A percentile compares a stretch with the other conserved stretches of the same genome.
phyloP scores from a whole-genome alignment of 2,888 invertebrate genomes.

The Acanthosepion pharaonis region DNA sequence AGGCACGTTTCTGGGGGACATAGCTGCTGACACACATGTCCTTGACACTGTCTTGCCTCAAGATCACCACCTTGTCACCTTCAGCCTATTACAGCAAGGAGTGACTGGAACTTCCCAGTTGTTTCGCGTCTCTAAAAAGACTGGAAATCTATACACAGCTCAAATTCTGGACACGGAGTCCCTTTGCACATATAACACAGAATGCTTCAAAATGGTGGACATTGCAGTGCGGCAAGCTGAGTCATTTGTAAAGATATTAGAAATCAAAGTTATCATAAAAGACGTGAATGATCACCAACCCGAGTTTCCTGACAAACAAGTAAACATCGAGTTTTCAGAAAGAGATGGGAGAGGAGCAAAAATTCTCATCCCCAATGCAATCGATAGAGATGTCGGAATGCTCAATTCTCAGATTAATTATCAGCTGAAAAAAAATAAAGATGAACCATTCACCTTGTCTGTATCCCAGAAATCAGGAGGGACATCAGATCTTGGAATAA shows the following conservation, averaged over 20 bases:
- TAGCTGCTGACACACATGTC: not conserved
- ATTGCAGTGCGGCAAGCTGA: not conserved
- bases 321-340: not conserved
- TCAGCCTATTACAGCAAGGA: not conserved
- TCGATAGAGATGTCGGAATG: not conserved
- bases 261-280: slow-evolving; percentile 33
- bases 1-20: not conserved
- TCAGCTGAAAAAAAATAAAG: not conserved
- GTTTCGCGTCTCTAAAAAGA: not conserved
- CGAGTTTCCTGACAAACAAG: not conserved
- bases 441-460: not conserved
- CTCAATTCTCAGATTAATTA: slow-evolving; percentile 21
- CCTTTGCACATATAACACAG: slow-evolving; percentile 5
- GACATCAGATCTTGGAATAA: slow-evolving; percentile 53
- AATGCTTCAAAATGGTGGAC: not conserved
- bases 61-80: not conserved
- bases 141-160: not conserved
- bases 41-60: slow-evolving; percentile 4
- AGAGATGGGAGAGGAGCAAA: slow-evolving; percentile 9
- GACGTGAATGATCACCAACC: not conserved
- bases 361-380: not conserved
- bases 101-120: not conserved
- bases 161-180: not conserved
- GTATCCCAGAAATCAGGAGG: not conserved
- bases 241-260: not conserved